Percentiles rank a stretch among this genome's conserved stretches.
Evolutionary conservation across 2,113 vertebrate genomes (phyloP).

Genomic region (Notarius lentiginosus): DNA sequence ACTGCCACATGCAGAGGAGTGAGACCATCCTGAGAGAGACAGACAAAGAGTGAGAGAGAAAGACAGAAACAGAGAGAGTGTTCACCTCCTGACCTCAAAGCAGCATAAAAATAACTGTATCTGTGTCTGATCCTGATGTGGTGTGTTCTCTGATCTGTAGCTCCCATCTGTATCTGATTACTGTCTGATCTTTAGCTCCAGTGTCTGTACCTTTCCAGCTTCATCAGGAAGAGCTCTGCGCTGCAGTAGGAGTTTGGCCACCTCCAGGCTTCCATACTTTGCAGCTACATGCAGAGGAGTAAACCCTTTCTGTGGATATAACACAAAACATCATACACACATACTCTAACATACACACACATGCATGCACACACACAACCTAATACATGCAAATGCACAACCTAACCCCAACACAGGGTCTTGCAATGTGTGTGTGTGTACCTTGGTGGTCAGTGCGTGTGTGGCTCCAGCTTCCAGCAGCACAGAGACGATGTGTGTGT

Average conservation of each 20-base stretch:
- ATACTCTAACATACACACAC: background rate
- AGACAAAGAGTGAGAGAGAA: background rate
- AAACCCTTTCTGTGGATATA: conserved; percentile 88
- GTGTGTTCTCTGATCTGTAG: background rate
- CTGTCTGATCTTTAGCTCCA: background rate
- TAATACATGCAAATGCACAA: background rate
- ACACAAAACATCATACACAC: background rate
- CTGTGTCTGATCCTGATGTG: background rate
- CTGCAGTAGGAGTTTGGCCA: conserved; percentile 92
- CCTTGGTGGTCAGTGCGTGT: conserved; percentile 82
- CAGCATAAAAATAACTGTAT: background rate
- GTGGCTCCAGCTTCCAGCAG: conserved; percentile 87
- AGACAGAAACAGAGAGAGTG: background rate
- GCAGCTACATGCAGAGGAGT: conserved; percentile 94
- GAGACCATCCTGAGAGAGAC: conserved; percentile 84
- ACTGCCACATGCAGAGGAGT: conserved; percentile 98
- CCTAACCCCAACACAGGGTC: background rate
- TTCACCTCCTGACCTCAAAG: background rate
- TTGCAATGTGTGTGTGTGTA: conserved; percentile 42
- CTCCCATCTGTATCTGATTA: background rate
- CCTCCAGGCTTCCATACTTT: conserved; percentile 93
- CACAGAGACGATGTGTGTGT: conserved; percentile 82
- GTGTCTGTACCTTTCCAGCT: conserved; percentile 82
- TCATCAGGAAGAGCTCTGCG: conserved; percentile 84
- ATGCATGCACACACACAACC: background rate